Evolutionary conservation across 2,888 invertebrate species (phyloP).

Genomic region (Troides aeacus): DNA sequence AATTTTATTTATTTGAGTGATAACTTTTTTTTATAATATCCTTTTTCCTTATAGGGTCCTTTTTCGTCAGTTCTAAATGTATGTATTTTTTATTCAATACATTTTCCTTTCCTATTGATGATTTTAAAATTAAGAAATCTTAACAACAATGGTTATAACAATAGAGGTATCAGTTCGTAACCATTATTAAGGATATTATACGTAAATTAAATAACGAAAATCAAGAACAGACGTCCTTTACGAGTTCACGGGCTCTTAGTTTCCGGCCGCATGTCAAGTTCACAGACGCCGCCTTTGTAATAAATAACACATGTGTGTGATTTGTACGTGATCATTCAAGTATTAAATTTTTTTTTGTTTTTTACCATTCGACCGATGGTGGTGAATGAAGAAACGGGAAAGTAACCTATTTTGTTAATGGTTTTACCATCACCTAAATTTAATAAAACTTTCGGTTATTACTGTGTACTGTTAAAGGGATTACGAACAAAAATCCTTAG

Average conservation of each 20-base stretch:
- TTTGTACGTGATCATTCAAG: background rate
- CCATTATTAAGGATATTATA: background rate
- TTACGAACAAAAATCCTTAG: too few relatives aligned
- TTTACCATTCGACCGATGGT: background rate
- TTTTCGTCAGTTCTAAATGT: too few relatives aligned
- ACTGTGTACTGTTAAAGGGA: too few relatives aligned
- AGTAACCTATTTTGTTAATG: too few relatives aligned
- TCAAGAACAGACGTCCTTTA: constrained; percentile 22
- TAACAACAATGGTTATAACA: background rate
- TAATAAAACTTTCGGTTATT: too few relatives aligned
- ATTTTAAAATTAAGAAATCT: background rate
- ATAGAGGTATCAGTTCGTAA: background rate
- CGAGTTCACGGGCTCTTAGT: constrained; percentile 16
- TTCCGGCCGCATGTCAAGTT: constrained; percentile 20
- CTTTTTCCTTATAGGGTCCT: too few relatives aligned
- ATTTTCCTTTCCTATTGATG: background rate
- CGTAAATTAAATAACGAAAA: constrained; percentile 19
- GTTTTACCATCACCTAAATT: too few relatives aligned
- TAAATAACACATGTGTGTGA: constrained; percentile 14
- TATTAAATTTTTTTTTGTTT: background rate
- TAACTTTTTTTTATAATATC: background rate
- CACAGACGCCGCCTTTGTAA: constrained; percentile 16
- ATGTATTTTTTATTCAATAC: too few relatives aligned
- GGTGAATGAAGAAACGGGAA: background rate
- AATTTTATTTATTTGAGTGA: background rate